Evolutionary conservation across 1,140 invertebrate species (phyloP), one percentile per base, ranked within the genome.

Genomic region (Drosophila hydei): DNA sequence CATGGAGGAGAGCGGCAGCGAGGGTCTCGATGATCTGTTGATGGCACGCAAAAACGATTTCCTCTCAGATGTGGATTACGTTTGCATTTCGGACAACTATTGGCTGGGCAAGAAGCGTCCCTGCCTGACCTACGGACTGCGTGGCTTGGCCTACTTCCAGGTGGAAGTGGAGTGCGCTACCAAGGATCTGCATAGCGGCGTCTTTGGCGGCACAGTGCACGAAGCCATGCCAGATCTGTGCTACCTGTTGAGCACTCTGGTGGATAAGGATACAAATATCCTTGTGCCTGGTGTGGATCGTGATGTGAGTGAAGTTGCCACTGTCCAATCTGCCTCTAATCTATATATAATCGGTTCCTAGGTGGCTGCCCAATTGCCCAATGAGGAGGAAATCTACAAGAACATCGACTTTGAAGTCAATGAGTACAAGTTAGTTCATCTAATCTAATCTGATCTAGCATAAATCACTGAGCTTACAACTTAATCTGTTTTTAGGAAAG

Each of bases 71-170:
- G 95, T 98, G 0, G 98, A 99, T 91, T 99, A 95, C 93, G 97
- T 99, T 27, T 99, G 98, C 91, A 99, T 99, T 85, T 99, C 98
- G 42, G 99, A 99, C 90, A 99, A 99, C 93, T 99, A 99, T 89
- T 99, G 98, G 99, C 92, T 99, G 16, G 98, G 98, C 6, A 99
- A 96, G 36, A 96, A 95, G 9, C 98, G 98, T 91, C 99, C 99
- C 0, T 99, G 98, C 91, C 94, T 99, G 40, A 99, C 98, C 1
- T 99, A 99, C 93, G 98, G 98, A 4, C 94, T 99, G 0, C 93
- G 98, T 80, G 99, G 99, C 12, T 94, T 99, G 42, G 97, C 96
- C 88, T 99, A 99, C 90, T 99, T 98, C 90, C 94, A 94, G 79
- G 84, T 99, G 27, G 97, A 99, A 93, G 94, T 99, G 19, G 94